Evolutionary conservation across 2,113 vertebrate genomes (phyloP), one percentile per base, ranked within the genome.

Genomic region (Colius striatus): DNA sequence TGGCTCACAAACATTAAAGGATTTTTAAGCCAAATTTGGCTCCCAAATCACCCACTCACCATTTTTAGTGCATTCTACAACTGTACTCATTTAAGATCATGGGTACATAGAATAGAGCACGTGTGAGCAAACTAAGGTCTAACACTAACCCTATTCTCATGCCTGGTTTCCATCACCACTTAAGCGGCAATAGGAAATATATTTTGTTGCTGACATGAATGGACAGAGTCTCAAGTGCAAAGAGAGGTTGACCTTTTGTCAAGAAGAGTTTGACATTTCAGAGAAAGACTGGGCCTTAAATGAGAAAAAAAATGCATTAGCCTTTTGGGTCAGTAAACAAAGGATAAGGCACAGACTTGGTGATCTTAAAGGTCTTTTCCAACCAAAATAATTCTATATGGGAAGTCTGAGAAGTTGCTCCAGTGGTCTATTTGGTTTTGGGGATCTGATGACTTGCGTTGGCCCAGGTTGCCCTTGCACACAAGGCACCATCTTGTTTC

Each of bases 111-210:
- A 14, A 30, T 13, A 43, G 5, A 3, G 15, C 18, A 2, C 3
- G 4, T 0, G 2, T 7, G 13, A 19, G 54, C 29, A 62, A 71
- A 36, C 6, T 16, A 4, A 45, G 12, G 13, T 23, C 25, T 65
- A 81, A 1, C 8, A 11, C 32, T 38, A 51, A 50, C 3, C 17
- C 43, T 25, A 3, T n/a, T 0, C 34, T 81, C 6, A 1, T 9
- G 13, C 25, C 58, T 89, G 26, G 5, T 30, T 84, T 55, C 84
- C 41, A 50, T 45, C 53, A 7, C 16, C n/a, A 34, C 30, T 4
- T 32, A n/a, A 63, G 45, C 17, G 48, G 10, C 13, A n/a, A 55
- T 25, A 63, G 51, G 6, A 89, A 82, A 74, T 9, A 51, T 4
- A 53, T 55, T 89, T 91, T 50, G 29, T 45, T 51, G 22, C 32